These are phyloP conservation scores for Liopterus haemorrhoidalis DNA, from an alignment of 2,888 invertebrate genomes.

Conservation along the genomic window DNA sequence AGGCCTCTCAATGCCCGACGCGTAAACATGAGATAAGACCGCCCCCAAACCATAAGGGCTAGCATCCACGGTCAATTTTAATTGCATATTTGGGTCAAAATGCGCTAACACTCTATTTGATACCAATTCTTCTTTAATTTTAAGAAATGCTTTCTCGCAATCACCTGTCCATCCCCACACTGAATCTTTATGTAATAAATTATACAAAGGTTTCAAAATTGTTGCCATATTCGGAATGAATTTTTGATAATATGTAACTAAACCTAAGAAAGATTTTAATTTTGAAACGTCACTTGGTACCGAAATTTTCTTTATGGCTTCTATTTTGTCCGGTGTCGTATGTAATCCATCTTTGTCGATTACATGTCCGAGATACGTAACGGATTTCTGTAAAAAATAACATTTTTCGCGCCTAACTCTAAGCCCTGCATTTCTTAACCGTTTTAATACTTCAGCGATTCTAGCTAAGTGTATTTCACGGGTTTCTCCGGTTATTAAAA, in stretches of 20 bases:
- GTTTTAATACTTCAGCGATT: slow-evolving; percentile 15
- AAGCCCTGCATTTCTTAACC: slow-evolving; percentile 12
- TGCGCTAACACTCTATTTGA: slow-evolving; percentile 4
- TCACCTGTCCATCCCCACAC: slow-evolving; percentile 31
- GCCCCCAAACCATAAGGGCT: no score
- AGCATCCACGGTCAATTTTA: no score
- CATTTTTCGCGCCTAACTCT: slow-evolving; percentile 27
- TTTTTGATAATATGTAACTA: slow-evolving; percentile 37
- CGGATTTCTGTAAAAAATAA: slow-evolving; percentile 20
- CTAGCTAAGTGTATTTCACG: no score
- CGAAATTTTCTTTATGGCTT: slow-evolving; percentile 27
- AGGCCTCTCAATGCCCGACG: no score
- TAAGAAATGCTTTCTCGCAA: slow-evolving; percentile 31
- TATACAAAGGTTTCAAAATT: slow-evolving; percentile 33
- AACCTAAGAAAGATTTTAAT: slow-evolving; percentile 9
- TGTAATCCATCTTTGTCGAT: slow-evolving; percentile 25
- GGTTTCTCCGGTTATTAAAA: slow-evolving; percentile 17
- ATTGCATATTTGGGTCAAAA: slow-evolving; percentile 9
- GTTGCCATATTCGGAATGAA: slow-evolving; percentile 33
- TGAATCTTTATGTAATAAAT: slow-evolving; percentile 29
- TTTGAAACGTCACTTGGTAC: slow-evolving; percentile 28
- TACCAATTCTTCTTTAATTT: slow-evolving; percentile 8
- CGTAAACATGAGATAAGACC: no score
- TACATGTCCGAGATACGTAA: slow-evolving; percentile 19
- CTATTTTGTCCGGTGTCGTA: slow-evolving; percentile 23